phyloP scores from a whole-genome alignment of 1,140 invertebrate genomes.

The Euura lappo region DNA sequence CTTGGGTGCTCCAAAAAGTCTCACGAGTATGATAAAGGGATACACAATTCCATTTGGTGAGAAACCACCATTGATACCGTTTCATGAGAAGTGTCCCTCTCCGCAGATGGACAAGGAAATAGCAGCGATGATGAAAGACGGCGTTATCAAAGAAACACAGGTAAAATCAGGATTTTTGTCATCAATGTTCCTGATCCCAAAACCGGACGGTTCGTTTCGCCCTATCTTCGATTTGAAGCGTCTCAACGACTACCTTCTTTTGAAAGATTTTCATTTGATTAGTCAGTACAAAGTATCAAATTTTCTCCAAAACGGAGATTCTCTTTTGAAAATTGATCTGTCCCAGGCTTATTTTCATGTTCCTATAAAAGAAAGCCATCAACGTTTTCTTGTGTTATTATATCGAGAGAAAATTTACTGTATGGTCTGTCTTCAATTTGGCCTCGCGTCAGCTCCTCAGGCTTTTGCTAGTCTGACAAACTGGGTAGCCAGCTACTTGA shows the following conservation, averaged over 20 bases:
- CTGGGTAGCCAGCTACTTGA: conserved; percentile 24
- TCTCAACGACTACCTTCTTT: conserved; percentile 27
- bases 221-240: conserved; percentile 33
- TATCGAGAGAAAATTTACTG: conserved; percentile 17
- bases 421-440: conserved; percentile 39
- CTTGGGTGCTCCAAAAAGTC: too few relatives aligned
- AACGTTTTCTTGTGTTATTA: conserved; percentile 25
- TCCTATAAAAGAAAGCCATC: conserved; percentile 25
- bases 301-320: conserved; percentile 20
- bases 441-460: conserved; percentile 31
- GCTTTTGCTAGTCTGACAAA: conserved; percentile 37
- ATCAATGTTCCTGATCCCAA: conserved; percentile 33
- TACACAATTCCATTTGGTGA: too few relatives aligned
- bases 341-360: conserved; percentile 25
- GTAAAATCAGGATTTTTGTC: conserved; percentile 30
- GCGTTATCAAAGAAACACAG: conserved; percentile 11
- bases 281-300: conserved; percentile 24
- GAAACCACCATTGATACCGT: too few relatives aligned
- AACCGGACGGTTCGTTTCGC: conserved; percentile 25
- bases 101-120: too few relatives aligned
- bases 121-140: background rate
- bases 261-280: conserved; percentile 27
- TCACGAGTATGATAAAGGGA: too few relatives aligned
- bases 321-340: conserved; percentile 22
- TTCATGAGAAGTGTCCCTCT: too few relatives aligned